These are phyloP conservation scores for Sorex araneus DNA, from an alignment of 2,113 vertebrate genomes.

Conservation along the genomic window DNA sequence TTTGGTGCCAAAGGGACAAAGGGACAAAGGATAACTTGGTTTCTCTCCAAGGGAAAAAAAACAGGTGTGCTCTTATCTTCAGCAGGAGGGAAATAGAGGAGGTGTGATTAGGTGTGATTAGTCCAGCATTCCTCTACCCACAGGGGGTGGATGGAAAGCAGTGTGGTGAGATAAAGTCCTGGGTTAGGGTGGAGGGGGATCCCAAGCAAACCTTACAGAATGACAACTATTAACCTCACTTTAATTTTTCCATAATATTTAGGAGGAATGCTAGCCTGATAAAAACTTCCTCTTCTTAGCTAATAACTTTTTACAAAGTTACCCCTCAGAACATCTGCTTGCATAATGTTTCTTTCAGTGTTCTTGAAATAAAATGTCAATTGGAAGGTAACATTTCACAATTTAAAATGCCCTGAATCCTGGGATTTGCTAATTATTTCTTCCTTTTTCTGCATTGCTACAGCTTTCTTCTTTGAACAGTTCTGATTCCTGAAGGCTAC, in stretches of 20 bases:
- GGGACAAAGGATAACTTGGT: too few species aligned
- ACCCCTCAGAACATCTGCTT: conserved; percentile 70
- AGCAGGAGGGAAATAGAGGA: too few species aligned
- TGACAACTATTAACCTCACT: conserved; percentile 36
- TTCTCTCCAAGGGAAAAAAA: too few species aligned
- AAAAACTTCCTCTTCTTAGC: conserved; percentile 59
- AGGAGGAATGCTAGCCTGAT: conserved; percentile 36
- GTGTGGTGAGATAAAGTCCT: too few species aligned
- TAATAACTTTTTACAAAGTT: conserved; percentile 56
- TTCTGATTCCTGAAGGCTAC: conserved; percentile 37
- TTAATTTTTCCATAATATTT: conserved; percentile 56
- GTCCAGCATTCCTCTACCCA: too few species aligned
- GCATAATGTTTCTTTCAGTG: conserved; percentile 72
- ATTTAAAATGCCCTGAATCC: conserved; percentile 59
- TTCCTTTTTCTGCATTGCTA: conserved; percentile 34
- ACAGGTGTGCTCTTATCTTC: too few species aligned
- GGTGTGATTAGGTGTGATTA: too few species aligned
- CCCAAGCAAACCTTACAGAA: neutral
- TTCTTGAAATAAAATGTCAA: conserved; percentile 82
- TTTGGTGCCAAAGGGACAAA: too few species aligned
- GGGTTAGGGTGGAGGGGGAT: too few species aligned
- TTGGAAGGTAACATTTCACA: conserved; percentile 70
- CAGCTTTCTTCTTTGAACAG: conserved; percentile 7
- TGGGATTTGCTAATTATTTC: conserved; percentile 49
- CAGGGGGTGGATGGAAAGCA: too few species aligned